Evolutionary conservation across 2,797 vertebrate genomes (phyloP).

Genomic region (Psittacula echo): DNA sequence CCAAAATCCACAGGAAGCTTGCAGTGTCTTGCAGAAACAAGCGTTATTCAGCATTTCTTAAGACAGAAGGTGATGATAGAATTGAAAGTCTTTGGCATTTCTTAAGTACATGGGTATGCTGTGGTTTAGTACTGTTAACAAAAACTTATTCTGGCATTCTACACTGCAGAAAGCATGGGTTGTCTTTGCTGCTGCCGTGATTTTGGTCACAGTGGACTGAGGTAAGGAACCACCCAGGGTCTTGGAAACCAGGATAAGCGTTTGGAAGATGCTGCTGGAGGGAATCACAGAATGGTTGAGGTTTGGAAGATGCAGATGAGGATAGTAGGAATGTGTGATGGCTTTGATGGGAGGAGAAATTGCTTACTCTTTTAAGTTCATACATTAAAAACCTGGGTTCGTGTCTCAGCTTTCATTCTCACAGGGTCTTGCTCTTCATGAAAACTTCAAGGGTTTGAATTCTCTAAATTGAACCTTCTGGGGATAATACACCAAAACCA

Average conservation of each 20-base stretch:
- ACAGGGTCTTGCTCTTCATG: neutral
- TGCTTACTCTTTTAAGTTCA: neutral
- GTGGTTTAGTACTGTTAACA: neutral
- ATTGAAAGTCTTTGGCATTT: neutral
- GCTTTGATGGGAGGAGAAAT: neutral
- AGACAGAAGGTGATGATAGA: neutral
- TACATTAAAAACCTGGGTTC: accelerated
- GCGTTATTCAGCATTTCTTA: neutral
- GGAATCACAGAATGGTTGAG: neutral
- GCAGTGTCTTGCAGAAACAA: neutral
- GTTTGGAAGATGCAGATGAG: neutral
- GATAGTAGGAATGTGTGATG: neutral
- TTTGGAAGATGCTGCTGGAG: neutral
- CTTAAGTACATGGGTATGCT: accelerated
- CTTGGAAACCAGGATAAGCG: neutral
- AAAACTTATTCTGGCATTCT: neutral
- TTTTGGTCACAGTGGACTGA: neutral
- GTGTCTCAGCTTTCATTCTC: accelerated
- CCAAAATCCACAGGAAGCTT: neutral
- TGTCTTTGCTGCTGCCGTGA: neutral
- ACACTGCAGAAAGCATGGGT: accelerated
- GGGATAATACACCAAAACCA: neutral
- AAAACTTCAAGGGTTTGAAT: neutral
- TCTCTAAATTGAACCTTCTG: neutral
- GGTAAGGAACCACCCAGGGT: neutral